Percentiles rank a stretch among this genome's conserved stretches.
These are phyloP conservation scores for Florisuga fusca DNA, from an alignment of 2,797 vertebrate species.

Conservation along the genomic window DNA sequence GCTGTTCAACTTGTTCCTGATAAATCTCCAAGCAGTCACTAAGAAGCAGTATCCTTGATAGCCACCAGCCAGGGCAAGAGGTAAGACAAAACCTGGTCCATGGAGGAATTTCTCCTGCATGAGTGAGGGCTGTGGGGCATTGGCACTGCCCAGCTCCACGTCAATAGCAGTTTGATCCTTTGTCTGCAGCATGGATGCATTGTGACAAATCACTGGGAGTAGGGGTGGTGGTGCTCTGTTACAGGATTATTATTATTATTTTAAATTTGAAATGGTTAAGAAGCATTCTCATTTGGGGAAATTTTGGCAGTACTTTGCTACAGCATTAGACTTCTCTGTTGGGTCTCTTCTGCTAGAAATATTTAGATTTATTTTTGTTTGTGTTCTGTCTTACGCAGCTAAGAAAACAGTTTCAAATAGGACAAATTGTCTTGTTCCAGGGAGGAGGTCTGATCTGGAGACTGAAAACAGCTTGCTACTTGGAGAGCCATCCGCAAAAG, in stretches of 20 bases:
- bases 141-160: not conserved
- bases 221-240: not conserved
- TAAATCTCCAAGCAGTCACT: not conserved
- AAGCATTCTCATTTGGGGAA: not conserved
- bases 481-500: not conserved
- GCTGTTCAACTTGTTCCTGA: not conserved
- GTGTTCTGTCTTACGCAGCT: constrained; percentile 63
- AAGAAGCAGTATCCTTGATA: not conserved
- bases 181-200: not conserved
- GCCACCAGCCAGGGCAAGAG: not conserved
- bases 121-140: accelerated
- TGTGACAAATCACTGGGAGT: not conserved
- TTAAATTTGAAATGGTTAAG: not conserved
- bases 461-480: constrained; percentile 53
- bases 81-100: not conserved
- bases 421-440: constrained; percentile 66
- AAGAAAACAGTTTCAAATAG: constrained; percentile 71
- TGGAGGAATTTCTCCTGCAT: not conserved
- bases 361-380: constrained; percentile 66
- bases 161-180: not conserved
- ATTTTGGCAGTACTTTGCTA: not conserved
- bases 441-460: constrained; percentile 26
- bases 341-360: constrained; percentile 33
- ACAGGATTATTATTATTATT: not conserved
- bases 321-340: constrained; percentile 20